These are phyloP conservation scores for Rallus crepitans DNA, from an alignment of 2,797 vertebrate species.

Conservation along the genomic window DNA sequence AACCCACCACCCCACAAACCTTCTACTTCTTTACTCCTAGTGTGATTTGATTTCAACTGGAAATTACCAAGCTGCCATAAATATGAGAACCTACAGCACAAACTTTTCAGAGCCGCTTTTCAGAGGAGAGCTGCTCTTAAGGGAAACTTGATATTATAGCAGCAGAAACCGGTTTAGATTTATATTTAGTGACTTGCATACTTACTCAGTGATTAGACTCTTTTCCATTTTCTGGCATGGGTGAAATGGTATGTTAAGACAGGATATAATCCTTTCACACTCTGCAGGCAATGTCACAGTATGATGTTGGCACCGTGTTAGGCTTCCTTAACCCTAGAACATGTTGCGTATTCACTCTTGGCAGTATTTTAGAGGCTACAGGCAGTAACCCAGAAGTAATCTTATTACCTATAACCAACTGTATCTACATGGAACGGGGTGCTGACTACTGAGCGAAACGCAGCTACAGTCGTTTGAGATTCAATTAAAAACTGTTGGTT, in stretches of 20 bases:
- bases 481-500: constrained; percentile 76
- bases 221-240: constrained; percentile 76
- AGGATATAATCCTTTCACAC: constrained; percentile 86
- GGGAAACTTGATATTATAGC: constrained; percentile 74
- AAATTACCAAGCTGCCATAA: constrained; percentile 47
- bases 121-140: constrained; percentile 19
- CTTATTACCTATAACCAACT: constrained; percentile 81
- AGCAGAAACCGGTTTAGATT: constrained; percentile 61
- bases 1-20: not conserved
- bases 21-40: not conserved
- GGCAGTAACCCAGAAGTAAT: constrained; percentile 83
- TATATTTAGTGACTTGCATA: constrained; percentile 81
- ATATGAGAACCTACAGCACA: not conserved
- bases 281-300: constrained; percentile 81
- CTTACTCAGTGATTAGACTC: constrained; percentile 77
- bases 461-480: constrained; percentile 66
- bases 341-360: constrained; percentile 78
- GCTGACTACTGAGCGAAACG: constrained; percentile 64
- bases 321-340: constrained; percentile 84
- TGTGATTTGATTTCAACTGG: constrained; percentile 35
- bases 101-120: not conserved
- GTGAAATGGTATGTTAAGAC: constrained; percentile 82
- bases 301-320: constrained; percentile 81
- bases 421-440: constrained; percentile 72
- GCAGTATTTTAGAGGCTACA: constrained; percentile 74